These are phyloP conservation scores for Halcyon smyrnensis DNA, from an alignment of 2,797 vertebrate species.

Conservation along the genomic window DNA sequence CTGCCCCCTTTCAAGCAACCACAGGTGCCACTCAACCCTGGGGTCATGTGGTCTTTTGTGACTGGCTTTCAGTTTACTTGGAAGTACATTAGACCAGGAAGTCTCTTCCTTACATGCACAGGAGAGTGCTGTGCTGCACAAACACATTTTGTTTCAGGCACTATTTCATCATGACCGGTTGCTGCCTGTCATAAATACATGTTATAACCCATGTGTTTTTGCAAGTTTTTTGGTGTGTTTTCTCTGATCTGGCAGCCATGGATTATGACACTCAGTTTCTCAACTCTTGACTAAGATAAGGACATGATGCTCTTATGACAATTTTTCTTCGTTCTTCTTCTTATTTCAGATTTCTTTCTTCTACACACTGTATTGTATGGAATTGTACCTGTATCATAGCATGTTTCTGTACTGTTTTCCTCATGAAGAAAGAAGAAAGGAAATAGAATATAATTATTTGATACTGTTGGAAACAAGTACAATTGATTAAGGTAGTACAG, in stretches of 20 bases:
- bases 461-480: not conserved
- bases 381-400: not conserved
- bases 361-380: not conserved
- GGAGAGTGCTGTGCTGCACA: fast-evolving
- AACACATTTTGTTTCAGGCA: not conserved
- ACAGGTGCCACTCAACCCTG: fast-evolving
- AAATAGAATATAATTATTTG: not conserved
- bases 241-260: not conserved
- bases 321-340: not conserved
- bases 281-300: not conserved
- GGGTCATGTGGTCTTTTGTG: not conserved
- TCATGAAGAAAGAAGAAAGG: not conserved
- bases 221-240: not conserved
- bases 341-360: not conserved
- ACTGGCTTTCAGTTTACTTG: not conserved
- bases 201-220: not conserved
- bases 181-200: not conserved
- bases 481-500: not conserved
- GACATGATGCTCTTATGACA: not conserved
- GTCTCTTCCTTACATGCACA: not conserved
- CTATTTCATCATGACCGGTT: not conserved
- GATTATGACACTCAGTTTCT: not conserved
- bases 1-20: too few species aligned
- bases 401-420: not conserved
- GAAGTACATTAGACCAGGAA: not conserved